A percentile compares a stretch with the other conserved stretches of the same genome.
Evolutionary conservation across 2,797 vertebrate genomes (phyloP).

Genomic region (Enteromius treurensis): DNA sequence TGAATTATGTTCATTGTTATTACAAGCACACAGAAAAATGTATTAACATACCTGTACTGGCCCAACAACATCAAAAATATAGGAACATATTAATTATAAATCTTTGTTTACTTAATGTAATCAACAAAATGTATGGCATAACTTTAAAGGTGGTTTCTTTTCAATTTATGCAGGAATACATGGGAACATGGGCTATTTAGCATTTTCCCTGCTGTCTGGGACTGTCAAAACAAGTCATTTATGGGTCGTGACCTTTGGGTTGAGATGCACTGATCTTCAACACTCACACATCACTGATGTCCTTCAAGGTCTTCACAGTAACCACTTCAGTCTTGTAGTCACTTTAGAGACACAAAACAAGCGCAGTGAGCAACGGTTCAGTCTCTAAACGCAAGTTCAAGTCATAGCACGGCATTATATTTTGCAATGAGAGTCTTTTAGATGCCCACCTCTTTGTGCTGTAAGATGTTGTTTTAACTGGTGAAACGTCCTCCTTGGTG

Average conservation of each 20-base stretch:
- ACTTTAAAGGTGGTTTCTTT: neutral
- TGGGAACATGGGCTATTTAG: no score
- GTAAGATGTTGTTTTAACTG: slow-evolving; percentile 63
- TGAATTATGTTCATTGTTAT: neutral
- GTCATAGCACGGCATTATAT: no score
- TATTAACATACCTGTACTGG: neutral
- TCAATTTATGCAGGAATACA: no score
- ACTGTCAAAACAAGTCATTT: no score
- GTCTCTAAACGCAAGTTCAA: neutral
- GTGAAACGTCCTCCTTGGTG: slow-evolving; percentile 59
- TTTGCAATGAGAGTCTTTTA: no score
- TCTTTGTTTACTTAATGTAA: neutral
- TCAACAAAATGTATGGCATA: neutral
- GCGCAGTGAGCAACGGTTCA: neutral
- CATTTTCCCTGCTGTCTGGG: no score
- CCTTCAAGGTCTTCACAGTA: slow-evolving; percentile 58
- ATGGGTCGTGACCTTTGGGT: neutral
- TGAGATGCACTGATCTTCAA: neutral
- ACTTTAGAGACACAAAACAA: slow-evolving; percentile 52
- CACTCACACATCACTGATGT: slow-evolving; percentile 63
- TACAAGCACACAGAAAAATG: neutral
- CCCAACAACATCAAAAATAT: neutral
- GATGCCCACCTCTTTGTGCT: slow-evolving; percentile 58
- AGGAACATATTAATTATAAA: no score
- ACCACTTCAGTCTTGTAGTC: slow-evolving; percentile 62